A percentile compares a stretch with the other conserved stretches of the same genome.
These are phyloP conservation scores for Mixornis gularis DNA, from an alignment of 2,113 vertebrate species.

Conservation along the genomic window DNA sequence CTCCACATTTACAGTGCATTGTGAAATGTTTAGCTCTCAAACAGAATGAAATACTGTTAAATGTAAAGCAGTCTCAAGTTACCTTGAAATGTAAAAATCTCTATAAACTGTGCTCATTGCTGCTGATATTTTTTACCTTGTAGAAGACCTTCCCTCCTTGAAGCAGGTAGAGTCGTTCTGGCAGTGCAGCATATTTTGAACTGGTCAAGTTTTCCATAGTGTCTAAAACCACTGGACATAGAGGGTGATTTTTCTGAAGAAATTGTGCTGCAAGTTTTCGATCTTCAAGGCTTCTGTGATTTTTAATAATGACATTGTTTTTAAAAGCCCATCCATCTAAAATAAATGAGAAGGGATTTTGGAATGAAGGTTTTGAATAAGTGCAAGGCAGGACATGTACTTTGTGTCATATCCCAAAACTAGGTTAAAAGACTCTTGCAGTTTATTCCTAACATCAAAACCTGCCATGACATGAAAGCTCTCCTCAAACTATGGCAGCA, in stretches of 20 bases:
- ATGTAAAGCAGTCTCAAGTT: background rate
- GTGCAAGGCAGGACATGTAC: background rate
- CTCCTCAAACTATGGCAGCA: background rate
- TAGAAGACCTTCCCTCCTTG: constrained; percentile 82
- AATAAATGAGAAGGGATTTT: background rate
- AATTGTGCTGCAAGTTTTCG: constrained; percentile 76
- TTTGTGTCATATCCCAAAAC: background rate
- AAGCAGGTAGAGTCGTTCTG: constrained; percentile 87
- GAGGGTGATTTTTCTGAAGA: constrained; percentile 76
- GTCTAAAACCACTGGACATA: constrained; percentile 88
- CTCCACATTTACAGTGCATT: background rate
- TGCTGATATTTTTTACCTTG: constrained; percentile 72
- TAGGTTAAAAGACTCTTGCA: background rate
- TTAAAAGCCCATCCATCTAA: constrained; percentile 89
- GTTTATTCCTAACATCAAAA: background rate
- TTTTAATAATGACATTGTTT: constrained; percentile 86
- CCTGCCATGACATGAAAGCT: background rate
- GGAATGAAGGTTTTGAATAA: background rate
- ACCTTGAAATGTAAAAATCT: background rate
- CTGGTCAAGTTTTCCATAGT: constrained; percentile 79
- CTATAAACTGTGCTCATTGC: background rate
- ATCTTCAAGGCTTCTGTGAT: constrained; percentile 82
- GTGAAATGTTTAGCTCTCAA: background rate
- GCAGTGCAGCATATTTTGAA: constrained; percentile 80
- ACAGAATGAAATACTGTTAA: background rate